Base-by-base conservation (phyloP, 1,140 invertebrate genomes). In the Brachionus sp. region DNA sequence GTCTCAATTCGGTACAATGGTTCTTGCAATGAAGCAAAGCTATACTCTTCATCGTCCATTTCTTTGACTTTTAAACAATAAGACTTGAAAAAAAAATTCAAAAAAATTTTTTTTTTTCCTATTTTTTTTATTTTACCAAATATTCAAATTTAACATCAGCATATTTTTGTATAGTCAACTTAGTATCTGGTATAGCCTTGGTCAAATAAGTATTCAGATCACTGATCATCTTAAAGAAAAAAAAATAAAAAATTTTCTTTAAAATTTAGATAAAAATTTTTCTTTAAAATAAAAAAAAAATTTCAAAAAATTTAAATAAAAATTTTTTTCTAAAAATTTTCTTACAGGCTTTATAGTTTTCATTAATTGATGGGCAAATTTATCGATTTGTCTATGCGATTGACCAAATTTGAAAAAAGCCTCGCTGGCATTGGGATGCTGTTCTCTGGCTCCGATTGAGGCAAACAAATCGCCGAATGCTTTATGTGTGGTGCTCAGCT, bases 21-120 rank as follows among this genome's bases (percentile, higher is more conserved):
- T 88, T 99, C 97, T 87, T 98, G 95, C n/a, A 98, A 87, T 0
- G 94, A 92, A 39, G 93, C 93, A 88, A 89, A 90, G 84, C 95
- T 98, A 85, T 96, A 95, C 87, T 98, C 97, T 88, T 99, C 97
- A 88, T 99, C 97, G 86, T 99, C 97, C 93, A 98, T 94, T 91
- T 99, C 97, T 86, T 92, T 92, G 16, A 92, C 90, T 91, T 98
- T 99, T 50, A 99, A 89, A 88, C 97, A 99, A 88, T 98, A 99
- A 0, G 96, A 98, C 88, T 90, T 84, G 77, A 86, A 85, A 44
- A 42, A 5, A 19, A 53, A 64, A 64, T 25, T 25, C 2, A 29
- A 2, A 9, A 19, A 7, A 16, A 50, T 35, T 44, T 2, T 64
- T 64, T 50, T 50, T 50, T 50, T 50, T 6, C 3, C 10, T 50